Percentiles rank a stretch among this genome's conserved stretches.
Evolutionary conservation across 2,888 invertebrate genomes (phyloP).

Genomic region (Phymatocera aterrima): DNA sequence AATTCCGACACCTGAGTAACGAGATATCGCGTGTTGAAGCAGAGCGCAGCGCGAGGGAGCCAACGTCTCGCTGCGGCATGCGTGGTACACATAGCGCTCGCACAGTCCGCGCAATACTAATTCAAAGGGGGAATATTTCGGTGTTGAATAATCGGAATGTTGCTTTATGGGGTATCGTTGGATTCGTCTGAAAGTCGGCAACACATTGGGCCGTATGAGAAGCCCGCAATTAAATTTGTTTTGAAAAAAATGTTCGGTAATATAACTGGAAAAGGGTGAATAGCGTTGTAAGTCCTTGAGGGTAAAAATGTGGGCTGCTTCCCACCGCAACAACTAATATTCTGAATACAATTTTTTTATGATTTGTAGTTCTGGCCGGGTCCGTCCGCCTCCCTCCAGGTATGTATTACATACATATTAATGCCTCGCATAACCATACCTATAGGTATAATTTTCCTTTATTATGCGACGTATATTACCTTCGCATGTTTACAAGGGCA

Average conservation of each 20-base stretch:
- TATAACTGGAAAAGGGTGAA: not conserved
- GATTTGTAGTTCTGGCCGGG: not conserved
- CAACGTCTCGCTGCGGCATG: not conserved
- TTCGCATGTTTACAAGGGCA: slow-evolving; percentile 18
- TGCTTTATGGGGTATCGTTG: slow-evolving; percentile 18
- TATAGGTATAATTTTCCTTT: not conserved
- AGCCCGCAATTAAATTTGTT: not conserved
- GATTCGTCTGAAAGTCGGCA: not conserved
- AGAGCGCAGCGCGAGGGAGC: not conserved
- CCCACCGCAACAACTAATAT: not conserved
- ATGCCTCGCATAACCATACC: not conserved
- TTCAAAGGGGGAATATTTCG: not conserved
- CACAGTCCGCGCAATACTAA: not conserved
- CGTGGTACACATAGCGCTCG: not conserved
- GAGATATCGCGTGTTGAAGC: not conserved
- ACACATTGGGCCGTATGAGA: not conserved
- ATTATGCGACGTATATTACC: slow-evolving; percentile 18
- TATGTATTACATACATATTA: not conserved
- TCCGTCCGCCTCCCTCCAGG: not conserved
- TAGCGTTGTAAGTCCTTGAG: not conserved
- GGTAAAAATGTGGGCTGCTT: not conserved
- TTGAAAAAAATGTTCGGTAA: not conserved
- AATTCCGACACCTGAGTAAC: not conserved
- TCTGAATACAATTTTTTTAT: not conserved
- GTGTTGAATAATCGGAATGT: not conserved